These are phyloP conservation scores for Xestobium rufovillosum DNA, from an alignment of 2,888 invertebrate species.

Conservation along the genomic window DNA sequence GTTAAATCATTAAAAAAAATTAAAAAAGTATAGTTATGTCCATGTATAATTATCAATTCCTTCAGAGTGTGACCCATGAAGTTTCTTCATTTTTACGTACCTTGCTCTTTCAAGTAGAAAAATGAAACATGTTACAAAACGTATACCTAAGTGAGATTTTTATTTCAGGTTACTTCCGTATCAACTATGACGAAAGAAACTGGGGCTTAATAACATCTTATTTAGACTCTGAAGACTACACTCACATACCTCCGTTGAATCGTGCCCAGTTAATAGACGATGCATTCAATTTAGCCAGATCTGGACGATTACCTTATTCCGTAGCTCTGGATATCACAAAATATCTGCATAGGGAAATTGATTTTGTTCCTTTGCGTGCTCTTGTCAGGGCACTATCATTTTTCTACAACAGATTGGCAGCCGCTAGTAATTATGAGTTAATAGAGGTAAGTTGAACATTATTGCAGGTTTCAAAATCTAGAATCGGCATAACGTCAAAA, in stretches of 20 bases:
- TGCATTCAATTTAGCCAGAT: slow-evolving; percentile 53
- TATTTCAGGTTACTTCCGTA: slow-evolving; percentile 52
- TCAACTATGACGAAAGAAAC: slow-evolving; percentile 59
- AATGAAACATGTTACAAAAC: too few relatives aligned
- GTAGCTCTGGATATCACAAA: slow-evolving; percentile 50
- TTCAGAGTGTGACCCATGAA: too few relatives aligned
- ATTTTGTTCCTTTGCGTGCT: slow-evolving; percentile 58
- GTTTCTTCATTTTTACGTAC: too few relatives aligned
- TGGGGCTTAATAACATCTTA: slow-evolving; percentile 51
- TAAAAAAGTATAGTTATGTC: too few relatives aligned
- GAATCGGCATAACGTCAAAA: too few relatives aligned
- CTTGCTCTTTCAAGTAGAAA: too few relatives aligned
- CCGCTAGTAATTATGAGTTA: not conserved
- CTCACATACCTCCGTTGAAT: slow-evolving; percentile 52
- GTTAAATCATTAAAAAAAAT: too few relatives aligned
- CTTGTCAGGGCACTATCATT: slow-evolving; percentile 31
- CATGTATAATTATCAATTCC: too few relatives aligned
- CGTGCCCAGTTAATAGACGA: slow-evolving; percentile 72
- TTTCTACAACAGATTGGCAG: not conserved
- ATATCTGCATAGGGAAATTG: slow-evolving; percentile 52
- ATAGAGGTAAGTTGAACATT: not conserved
- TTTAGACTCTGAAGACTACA: slow-evolving; percentile 40
- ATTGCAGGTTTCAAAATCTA: too few relatives aligned
- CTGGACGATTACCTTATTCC: slow-evolving; percentile 49
- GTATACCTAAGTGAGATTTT: too few relatives aligned